Percentiles rank a stretch among this genome's conserved stretches.
These are phyloP conservation scores for Parnassius smintheus DNA, from an alignment of 2,888 invertebrate genomes.

Conservation along the genomic window DNA sequence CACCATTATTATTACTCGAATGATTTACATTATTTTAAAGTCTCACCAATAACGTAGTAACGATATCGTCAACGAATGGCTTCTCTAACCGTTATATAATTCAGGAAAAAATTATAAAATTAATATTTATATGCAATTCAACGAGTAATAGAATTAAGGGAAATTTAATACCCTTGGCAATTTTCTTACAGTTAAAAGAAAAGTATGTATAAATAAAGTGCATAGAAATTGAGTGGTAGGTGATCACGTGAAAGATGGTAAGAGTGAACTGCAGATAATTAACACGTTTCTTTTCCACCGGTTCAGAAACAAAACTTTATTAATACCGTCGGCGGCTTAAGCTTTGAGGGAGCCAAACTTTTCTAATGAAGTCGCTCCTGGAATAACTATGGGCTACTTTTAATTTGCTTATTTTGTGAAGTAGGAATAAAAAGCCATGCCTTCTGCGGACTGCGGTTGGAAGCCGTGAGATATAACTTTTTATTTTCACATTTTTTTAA, in stretches of 20 bases:
- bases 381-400: slow-evolving; percentile 72
- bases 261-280: slow-evolving; percentile 50
- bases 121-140: too few relatives aligned
- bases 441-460: slow-evolving; percentile 21
- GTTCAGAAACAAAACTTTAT: slow-evolving; percentile 76
- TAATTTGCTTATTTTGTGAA: slow-evolving; percentile 68
- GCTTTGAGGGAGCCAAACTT: slow-evolving; percentile 77
- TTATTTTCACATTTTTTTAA: neutral
- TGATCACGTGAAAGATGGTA: slow-evolving; percentile 24
- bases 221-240: neutral
- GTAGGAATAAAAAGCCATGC: slow-evolving; percentile 38
- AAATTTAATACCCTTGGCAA: neutral
- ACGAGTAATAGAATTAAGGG: too few relatives aligned
- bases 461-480: slow-evolving; percentile 13
- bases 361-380: slow-evolving; percentile 76
- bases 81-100: too few relatives aligned
- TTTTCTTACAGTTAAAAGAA: neutral
- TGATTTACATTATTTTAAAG: too few relatives aligned
- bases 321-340: slow-evolving; percentile 73
- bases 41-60: too few relatives aligned
- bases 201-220: too few relatives aligned
- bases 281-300: slow-evolving; percentile 73
- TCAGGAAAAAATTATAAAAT: too few relatives aligned
- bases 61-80: too few relatives aligned
- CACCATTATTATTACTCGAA: too few relatives aligned